Percentiles rank a stretch among this genome's conserved stretches.
These are phyloP conservation scores for Vulpes vulpes DNA, from an alignment of 2,113 vertebrate species.

Conservation along the genomic window DNA sequence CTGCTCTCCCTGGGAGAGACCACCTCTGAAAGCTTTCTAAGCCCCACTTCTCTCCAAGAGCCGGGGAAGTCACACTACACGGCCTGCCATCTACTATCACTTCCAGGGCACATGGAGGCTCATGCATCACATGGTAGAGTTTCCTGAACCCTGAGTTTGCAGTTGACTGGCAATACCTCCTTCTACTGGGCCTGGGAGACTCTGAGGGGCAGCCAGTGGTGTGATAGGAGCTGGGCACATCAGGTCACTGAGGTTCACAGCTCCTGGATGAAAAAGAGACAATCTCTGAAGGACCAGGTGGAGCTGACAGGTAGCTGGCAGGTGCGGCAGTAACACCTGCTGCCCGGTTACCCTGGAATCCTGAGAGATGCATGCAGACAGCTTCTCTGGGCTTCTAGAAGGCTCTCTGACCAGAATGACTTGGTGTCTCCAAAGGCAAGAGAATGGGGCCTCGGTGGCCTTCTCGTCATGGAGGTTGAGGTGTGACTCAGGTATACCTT, in stretches of 20 bases:
- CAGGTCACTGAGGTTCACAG: neutral
- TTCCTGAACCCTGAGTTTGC: neutral
- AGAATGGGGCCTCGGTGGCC: neutral
- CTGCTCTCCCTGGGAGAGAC: neutral
- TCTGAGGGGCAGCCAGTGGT: neutral
- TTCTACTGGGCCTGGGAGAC: neutral
- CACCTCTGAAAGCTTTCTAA: neutral
- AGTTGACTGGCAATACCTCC: neutral
- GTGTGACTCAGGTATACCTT: too few relatives aligned
- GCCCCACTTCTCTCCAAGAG: neutral
- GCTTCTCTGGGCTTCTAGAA: neutral
- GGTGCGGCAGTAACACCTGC: too few relatives aligned
- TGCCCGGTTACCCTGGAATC: too few relatives aligned
- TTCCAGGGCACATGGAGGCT: too few relatives aligned
- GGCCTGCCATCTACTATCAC: neutral
- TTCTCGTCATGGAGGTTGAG: neutral
- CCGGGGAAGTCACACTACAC: neutral
- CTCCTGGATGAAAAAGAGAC: neutral
- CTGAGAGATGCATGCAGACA: fast-evolving
- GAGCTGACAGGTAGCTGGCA: neutral
- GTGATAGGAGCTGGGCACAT: neutral
- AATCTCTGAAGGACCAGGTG: neutral
- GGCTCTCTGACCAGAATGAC: neutral
- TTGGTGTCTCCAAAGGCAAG: neutral
- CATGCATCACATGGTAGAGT: too few relatives aligned